Evolutionary conservation across 1,140 invertebrate genomes (phyloP).

Genomic region (Drosophila insularis): DNA sequence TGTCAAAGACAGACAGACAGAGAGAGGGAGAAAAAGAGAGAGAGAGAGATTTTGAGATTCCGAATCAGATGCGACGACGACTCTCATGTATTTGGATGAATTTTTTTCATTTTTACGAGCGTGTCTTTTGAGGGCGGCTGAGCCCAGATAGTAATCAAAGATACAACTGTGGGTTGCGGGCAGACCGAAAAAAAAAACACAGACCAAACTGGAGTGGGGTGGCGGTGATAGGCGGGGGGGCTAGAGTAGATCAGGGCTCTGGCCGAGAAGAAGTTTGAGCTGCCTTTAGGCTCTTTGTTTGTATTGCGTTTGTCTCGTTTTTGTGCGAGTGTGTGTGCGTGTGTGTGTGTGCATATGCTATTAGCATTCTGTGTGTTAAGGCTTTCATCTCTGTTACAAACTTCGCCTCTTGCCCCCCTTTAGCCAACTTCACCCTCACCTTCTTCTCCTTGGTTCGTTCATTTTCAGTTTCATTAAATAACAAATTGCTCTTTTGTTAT

Average conservation of each 20-base stretch:
- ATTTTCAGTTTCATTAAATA: conserved; percentile 66
- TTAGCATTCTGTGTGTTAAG: conserved; percentile 60
- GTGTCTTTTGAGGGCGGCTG: conserved; percentile 14
- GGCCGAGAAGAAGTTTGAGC: conserved; percentile 1
- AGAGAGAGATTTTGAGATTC: conserved; percentile 34
- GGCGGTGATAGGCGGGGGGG: background rate
- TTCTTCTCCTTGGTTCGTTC: conserved; percentile 23
- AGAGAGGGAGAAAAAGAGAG: background rate
- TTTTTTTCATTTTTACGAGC: conserved; percentile 40
- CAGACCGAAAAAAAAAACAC: background rate
- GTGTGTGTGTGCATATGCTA: conserved; percentile 53
- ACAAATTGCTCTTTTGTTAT: conserved; percentile 64
- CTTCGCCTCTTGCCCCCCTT: background rate
- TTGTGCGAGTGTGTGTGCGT: conserved; percentile 5
- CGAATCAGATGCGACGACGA: conserved; percentile 4
- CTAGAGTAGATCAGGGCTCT: background rate
- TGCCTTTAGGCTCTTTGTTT: background rate
- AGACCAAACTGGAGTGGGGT: background rate
- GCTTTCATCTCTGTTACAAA: conserved; percentile 50
- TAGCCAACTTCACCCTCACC: conserved; percentile 14
- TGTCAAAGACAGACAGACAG: conserved; percentile 49
- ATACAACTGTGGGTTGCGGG: conserved; percentile 12
- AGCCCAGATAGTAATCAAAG: conserved; percentile 22
- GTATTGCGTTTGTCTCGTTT: background rate
- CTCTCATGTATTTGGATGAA: conserved; percentile 13